phyloP scores from a whole-genome alignment of 64 coral and sea anemone species.

The Orbicella faveolata region DNA sequence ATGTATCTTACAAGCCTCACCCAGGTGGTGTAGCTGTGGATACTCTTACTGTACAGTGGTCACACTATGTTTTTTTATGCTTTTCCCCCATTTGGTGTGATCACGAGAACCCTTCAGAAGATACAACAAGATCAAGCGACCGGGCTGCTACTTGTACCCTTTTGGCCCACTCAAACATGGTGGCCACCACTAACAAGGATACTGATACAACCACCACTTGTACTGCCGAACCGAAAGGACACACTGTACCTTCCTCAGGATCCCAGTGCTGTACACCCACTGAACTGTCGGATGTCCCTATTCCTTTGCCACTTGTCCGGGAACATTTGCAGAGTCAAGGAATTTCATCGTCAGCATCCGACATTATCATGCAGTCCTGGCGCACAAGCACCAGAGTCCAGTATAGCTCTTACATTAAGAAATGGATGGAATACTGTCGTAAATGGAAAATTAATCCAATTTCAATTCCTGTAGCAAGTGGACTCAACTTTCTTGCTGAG shows the following conservation, averaged over 20 bases:
- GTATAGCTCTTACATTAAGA: constrained; percentile 57
- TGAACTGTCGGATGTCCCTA: constrained; percentile 28
- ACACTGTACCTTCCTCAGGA: constrained; percentile 34
- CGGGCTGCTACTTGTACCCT: constrained; percentile 8
- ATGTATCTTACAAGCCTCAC: constrained; percentile 46
- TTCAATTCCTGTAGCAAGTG: constrained; percentile 52
- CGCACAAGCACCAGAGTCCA: constrained; percentile 46
- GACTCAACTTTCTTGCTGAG: constrained; percentile 51
- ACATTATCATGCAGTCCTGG: constrained; percentile 69
- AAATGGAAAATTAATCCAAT: constrained; percentile 57
- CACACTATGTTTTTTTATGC: constrained; percentile 41
- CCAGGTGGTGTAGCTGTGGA: constrained; percentile 41
- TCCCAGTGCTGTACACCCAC: constrained; percentile 51
- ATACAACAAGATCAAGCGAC: not conserved
- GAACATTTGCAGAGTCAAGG: constrained; percentile 43
- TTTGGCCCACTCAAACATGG: constrained; percentile 67
- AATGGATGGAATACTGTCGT: constrained; percentile 60
- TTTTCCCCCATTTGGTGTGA: constrained; percentile 59
- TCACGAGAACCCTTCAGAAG: constrained; percentile 38
- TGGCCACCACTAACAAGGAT: constrained; percentile 32
- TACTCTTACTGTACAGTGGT: constrained; percentile 50
- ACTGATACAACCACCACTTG: constrained; percentile 31
- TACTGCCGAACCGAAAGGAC: constrained; percentile 27
- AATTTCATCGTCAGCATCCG: constrained; percentile 52
- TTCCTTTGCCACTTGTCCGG: constrained; percentile 58